Evolutionary conservation across 92 coral and sea anemone species (phyloP).

Genomic region (Epizoanthus illoricatus): DNA sequence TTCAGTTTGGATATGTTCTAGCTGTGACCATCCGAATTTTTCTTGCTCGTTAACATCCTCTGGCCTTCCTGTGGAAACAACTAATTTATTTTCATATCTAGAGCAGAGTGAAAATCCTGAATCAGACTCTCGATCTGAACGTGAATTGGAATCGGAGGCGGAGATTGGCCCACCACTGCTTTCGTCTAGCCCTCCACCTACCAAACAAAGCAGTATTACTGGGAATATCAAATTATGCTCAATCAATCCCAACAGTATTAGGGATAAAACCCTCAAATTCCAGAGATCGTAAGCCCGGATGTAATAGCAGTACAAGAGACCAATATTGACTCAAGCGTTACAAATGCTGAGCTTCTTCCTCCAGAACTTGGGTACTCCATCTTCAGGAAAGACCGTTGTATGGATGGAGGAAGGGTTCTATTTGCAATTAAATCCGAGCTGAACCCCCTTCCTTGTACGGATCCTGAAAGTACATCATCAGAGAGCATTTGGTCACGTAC

Average conservation of each 20-base stretch:
- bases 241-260: conserved; percentile 17
- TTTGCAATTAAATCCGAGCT: background rate
- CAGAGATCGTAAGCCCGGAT: conserved; percentile 22
- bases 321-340: conserved; percentile 28
- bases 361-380: conserved; percentile 25
- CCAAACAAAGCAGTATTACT: background rate
- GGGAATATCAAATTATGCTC: conserved; percentile 18
- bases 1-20: background rate
- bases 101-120: background rate
- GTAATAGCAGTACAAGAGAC: conserved; percentile 32
- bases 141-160: too few relatives aligned
- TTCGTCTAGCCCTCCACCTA: too few relatives aligned
- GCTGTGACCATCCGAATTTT: background rate
- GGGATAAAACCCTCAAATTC: conserved; percentile 22
- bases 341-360: conserved; percentile 20
- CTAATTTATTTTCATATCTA: conserved; percentile 1
- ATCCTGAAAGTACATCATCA: conserved; percentile 8
- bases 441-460: background rate
- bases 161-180: too few relatives aligned
- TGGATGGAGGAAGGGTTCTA: conserved; percentile 22
- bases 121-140: too few relatives aligned
- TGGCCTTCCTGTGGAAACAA: background rate
- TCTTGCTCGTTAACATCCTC: background rate
- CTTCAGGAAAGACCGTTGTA: conserved; percentile 20
- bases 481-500: conserved; percentile 14